Conservation (phyloP, 2,888 invertebrate genomes). For the Hydrotaea diabolus region DNA sequence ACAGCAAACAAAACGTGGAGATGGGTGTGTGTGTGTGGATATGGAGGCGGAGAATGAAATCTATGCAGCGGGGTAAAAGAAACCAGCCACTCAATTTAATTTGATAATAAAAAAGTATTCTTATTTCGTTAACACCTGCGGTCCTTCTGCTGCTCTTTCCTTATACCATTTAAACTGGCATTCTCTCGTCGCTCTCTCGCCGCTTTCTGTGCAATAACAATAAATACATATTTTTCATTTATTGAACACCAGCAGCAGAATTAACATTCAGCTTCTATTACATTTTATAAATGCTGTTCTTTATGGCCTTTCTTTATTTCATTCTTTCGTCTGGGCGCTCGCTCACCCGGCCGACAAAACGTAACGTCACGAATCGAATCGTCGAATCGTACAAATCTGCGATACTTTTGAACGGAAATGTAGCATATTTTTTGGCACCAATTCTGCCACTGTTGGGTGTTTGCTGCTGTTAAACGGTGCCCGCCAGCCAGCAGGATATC, state of each 20-base stretch:
- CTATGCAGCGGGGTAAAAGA: background rate
- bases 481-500: conserved; percentile 50
- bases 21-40: background rate
- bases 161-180: background rate
- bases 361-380: background rate
- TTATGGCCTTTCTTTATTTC: conserved; percentile 8
- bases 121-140: conserved; percentile 23
- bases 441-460: conserved; percentile 1
- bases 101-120: conserved; percentile 22
- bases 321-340: background rate
- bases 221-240: conserved; percentile 29
- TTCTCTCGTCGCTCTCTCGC: background rate
- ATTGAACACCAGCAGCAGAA: background rate
- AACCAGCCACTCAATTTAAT: conserved; percentile 21
- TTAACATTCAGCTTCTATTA: conserved; percentile 34
- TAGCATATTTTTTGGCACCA: conserved; percentile 43
- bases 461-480: conserved; percentile 7
- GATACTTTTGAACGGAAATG: conserved; percentile 30
- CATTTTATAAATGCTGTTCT: background rate
- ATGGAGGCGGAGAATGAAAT: background rate
- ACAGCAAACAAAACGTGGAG: no score
- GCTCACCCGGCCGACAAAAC: background rate
- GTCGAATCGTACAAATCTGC: conserved; percentile 19
- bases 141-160: background rate
- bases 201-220: conserved; percentile 4